phyloP scores from a whole-genome alignment of 2,797 vertebrate genomes.

The Chelon labrosus region DNA sequence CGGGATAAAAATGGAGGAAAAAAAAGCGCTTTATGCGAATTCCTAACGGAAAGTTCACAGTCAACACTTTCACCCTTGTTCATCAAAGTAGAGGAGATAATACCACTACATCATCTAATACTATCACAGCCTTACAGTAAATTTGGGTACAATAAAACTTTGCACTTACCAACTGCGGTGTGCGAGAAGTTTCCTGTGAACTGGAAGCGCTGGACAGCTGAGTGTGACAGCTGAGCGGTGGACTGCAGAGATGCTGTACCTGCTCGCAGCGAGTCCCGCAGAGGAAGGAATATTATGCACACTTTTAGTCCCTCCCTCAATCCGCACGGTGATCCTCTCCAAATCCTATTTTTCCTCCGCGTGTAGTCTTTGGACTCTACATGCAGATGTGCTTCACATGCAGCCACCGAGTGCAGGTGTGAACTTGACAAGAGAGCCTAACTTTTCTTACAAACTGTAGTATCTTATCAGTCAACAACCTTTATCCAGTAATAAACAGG shows the following conservation, averaged over 20 bases:
- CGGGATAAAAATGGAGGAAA: background rate
- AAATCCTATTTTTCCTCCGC: constrained; percentile 59
- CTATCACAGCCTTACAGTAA: too few relatives aligned
- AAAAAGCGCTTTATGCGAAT: constrained; percentile 37
- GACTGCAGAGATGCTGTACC: constrained; percentile 83
- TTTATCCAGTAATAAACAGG: background rate
- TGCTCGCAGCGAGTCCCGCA: constrained; percentile 76
- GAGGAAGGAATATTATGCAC: constrained; percentile 81
- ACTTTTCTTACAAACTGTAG: background rate
- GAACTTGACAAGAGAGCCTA: constrained; percentile 8
- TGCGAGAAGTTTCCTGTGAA: constrained; percentile 71
- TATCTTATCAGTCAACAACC: background rate
- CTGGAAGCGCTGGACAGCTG: constrained; percentile 60
- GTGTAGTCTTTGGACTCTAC: constrained; percentile 39
- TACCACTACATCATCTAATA: background rate
- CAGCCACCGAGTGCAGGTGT: constrained; percentile 60
- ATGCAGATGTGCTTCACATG: constrained; percentile 20
- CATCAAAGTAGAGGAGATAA: background rate
- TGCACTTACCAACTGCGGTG: constrained; percentile 71
- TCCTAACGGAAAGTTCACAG: constrained; percentile 65
- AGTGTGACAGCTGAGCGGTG: constrained; percentile 76
- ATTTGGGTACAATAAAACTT: constrained; percentile 46
- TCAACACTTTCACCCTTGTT: constrained; percentile 4
- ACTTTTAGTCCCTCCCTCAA: constrained; percentile 86
- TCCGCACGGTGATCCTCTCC: constrained; percentile 80